Evolutionary conservation across 2,888 invertebrate species (phyloP).

Genomic region (Rotaria magnacalcarata): DNA sequence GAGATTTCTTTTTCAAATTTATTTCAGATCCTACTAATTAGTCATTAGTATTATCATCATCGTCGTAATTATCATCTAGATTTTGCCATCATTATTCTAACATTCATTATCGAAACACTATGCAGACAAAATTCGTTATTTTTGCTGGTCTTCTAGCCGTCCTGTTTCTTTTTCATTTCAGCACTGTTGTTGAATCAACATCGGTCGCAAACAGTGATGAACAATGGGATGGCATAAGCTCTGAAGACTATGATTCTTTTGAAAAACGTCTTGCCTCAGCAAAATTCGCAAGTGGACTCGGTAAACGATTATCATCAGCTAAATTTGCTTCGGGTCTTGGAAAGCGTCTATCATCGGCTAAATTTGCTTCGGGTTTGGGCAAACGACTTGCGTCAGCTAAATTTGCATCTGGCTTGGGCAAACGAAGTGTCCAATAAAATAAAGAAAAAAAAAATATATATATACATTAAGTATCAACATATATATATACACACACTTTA

Average conservation of each 20-base stretch:
- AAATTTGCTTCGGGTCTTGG: slow-evolving; percentile 7
- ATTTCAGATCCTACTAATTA: not conserved
- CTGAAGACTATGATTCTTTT: not conserved
- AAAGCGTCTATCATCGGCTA: not conserved
- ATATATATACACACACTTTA: not conserved
- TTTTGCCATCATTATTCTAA: not conserved
- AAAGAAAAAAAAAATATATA: not conserved
- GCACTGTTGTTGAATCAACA: not conserved
- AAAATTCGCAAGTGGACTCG: not conserved
- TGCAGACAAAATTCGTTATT: not conserved
- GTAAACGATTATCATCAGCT: not conserved
- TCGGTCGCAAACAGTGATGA: not conserved
- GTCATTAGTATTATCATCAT: too few relatives aligned
- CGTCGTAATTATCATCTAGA: not conserved
- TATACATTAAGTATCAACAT: too few relatives aligned
- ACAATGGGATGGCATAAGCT: not conserved
- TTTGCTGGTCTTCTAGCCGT: not conserved
- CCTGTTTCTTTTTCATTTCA: not conserved
- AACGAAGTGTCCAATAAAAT: not conserved
- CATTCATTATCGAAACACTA: not conserved
- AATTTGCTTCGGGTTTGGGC: not conserved
- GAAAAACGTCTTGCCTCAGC: not conserved
- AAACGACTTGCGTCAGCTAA: not conserved
- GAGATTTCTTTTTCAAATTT: not conserved
- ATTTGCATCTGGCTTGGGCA: not conserved